Conservation (phyloP, 2,888 invertebrate species). For the Sarcophaga subvicina region DNA sequence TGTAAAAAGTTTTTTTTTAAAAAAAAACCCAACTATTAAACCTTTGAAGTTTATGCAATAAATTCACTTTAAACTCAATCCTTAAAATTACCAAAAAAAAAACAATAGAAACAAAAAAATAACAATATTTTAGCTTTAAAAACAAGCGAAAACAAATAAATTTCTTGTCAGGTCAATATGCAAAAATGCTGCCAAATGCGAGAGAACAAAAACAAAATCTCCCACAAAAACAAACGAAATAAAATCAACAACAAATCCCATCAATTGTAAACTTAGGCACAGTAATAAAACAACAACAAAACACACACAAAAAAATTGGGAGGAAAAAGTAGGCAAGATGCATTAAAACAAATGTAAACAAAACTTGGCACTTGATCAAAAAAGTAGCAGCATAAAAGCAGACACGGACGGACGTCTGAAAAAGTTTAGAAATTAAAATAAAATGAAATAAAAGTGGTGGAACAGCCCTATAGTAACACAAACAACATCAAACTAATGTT, state of each 20-base stretch:
- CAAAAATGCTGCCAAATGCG: conserved; percentile 37
- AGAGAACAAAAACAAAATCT: conserved; percentile 20
- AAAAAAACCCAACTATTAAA: background rate
- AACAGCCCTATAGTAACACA: conserved; percentile 55
- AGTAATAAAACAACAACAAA: conserved; percentile 43
- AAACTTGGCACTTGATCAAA: conserved; percentile 75
- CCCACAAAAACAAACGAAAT: conserved; percentile 19
- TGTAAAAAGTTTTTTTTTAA: too few relatives aligned
- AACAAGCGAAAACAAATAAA: conserved; percentile 29
- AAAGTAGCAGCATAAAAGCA: conserved; percentile 49
- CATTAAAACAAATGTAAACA: conserved; percentile 75
- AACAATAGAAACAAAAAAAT: background rate
- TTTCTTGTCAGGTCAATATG: conserved; percentile 23
- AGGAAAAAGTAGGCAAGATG: conserved; percentile 49
- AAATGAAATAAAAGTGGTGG: conserved; percentile 35
- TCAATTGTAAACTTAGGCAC: background rate
- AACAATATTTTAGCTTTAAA: background rate
- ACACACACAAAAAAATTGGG: background rate
- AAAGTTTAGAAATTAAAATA: conserved; percentile 36
- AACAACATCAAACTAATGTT: conserved; percentile 3
- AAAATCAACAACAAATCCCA: background rate
- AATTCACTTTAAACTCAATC: background rate
- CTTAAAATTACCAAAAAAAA: background rate
- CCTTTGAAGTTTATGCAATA: background rate
- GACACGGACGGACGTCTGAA: conserved; percentile 34